Evolutionary conservation across 2,113 vertebrate species (phyloP).

Genomic region (Istiophorus platypterus): DNA sequence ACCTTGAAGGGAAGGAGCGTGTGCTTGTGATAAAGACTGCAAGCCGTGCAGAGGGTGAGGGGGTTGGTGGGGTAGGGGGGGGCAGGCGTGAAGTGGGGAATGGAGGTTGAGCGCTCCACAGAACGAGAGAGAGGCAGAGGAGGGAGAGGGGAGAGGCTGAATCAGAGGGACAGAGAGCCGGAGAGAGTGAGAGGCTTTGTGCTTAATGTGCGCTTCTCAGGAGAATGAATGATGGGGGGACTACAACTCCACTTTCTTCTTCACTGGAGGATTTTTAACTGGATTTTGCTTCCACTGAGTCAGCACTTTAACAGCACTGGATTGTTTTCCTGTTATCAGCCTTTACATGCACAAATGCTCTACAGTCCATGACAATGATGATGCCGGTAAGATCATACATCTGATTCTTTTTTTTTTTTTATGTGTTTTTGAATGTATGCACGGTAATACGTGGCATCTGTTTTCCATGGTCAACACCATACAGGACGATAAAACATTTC

Average conservation of each 20-base stretch:
- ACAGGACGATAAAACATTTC: background rate
- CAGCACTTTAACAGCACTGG: constrained; percentile 29
- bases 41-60: constrained; percentile 12
- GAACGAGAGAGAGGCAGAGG: constrained; percentile 35
- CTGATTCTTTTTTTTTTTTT: background rate
- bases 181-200: constrained; percentile 44
- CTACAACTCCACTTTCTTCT: constrained; percentile 42
- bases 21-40: constrained; percentile 44
- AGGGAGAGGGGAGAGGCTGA: constrained; percentile 52
- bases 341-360: constrained; percentile 10
- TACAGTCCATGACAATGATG: background rate
- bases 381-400: constrained; percentile 60
- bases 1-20: constrained; percentile 57
- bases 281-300: constrained; percentile 44
- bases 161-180: constrained; percentile 54
- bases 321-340: constrained; percentile 31
- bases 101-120: constrained; percentile 46
- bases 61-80: constrained; percentile 2
- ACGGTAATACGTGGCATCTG: background rate
- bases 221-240: constrained; percentile 50
- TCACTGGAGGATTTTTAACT: constrained; percentile 35
- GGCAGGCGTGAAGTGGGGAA: constrained; percentile 21
- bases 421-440: background rate
- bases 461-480: background rate
- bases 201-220: constrained; percentile 44